phyloP scores from a whole-genome alignment of 2,888 invertebrate species.

The Drosophila paracracens region DNA sequence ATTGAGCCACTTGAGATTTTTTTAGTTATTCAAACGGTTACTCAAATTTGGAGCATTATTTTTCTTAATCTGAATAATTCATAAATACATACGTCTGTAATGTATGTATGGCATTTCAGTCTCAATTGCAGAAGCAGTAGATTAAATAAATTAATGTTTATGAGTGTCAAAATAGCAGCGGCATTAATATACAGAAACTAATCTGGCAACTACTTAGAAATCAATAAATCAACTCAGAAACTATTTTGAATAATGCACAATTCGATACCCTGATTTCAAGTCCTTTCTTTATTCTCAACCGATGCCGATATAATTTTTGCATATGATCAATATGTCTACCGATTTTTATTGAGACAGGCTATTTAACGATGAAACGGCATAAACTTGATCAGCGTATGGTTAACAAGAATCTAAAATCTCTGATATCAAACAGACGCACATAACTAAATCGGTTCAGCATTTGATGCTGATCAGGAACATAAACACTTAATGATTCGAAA shows the following conservation, averaged over 20 bases:
- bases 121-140: background rate
- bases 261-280: background rate
- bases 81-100: background rate
- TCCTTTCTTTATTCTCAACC: background rate
- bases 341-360: background rate
- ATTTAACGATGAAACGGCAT: background rate
- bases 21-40: slow-evolving; percentile 31
- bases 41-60: background rate
- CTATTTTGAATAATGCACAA: background rate
- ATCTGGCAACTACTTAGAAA: background rate
- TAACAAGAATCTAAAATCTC: background rate
- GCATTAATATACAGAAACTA: background rate
- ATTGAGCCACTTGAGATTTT: background rate
- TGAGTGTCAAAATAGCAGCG: background rate
- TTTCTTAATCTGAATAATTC: slow-evolving; percentile 3
- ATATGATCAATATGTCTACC: background rate
- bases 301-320: background rate
- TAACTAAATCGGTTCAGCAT: background rate
- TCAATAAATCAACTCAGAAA: background rate
- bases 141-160: background rate
- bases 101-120: background rate
- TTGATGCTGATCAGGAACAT: background rate
- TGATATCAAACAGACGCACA: background rate
- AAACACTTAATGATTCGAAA: background rate
- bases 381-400: background rate